phyloP scores from a whole-genome alignment of 2,797 vertebrate species.

The Cirrhinus molitorella region DNA sequence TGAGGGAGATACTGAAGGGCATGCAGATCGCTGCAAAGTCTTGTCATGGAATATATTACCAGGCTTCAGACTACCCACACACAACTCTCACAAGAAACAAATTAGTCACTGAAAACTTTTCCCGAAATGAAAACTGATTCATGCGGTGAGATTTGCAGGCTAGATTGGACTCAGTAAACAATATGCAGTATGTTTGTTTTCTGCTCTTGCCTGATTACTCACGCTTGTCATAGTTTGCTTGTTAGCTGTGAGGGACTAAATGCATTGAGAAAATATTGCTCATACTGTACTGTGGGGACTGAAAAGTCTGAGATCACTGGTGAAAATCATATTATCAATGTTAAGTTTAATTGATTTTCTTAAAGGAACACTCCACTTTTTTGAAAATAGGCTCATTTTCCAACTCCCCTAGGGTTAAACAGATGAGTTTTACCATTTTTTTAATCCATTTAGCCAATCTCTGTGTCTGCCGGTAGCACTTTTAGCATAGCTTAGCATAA shows the following conservation, averaged over 20 bases:
- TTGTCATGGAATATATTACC: constrained; percentile 46
- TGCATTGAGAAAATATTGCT: constrained; percentile 15
- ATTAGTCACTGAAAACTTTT: constrained; percentile 49
- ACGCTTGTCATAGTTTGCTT: constrained; percentile 24
- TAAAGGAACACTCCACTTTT: no score
- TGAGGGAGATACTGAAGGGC: constrained; percentile 27
- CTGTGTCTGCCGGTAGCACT: no score
- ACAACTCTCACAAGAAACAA: constrained; percentile 37
- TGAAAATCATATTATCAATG: neutral
- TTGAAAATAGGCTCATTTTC: no score
- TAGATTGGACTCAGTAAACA: constrained; percentile 25
- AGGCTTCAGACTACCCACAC: constrained; percentile 46
- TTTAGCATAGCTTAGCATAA: no score
- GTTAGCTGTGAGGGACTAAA: constrained; percentile 31
- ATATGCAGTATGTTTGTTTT: constrained; percentile 34
- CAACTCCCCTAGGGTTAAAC: no score
- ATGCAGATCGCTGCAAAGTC: constrained; percentile 21
- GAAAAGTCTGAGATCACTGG: neutral
- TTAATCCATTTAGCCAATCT: no score
- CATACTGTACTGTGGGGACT: neutral
- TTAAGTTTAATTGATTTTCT: neutral
- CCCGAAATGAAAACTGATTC: constrained; percentile 27
- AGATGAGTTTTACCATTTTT: no score
- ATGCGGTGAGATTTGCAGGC: constrained; percentile 21
- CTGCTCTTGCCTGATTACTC: constrained; percentile 31